Base-by-base conservation (phyloP, 2,888 invertebrate genomes). In the Heteromurus nitidus region DNA sequence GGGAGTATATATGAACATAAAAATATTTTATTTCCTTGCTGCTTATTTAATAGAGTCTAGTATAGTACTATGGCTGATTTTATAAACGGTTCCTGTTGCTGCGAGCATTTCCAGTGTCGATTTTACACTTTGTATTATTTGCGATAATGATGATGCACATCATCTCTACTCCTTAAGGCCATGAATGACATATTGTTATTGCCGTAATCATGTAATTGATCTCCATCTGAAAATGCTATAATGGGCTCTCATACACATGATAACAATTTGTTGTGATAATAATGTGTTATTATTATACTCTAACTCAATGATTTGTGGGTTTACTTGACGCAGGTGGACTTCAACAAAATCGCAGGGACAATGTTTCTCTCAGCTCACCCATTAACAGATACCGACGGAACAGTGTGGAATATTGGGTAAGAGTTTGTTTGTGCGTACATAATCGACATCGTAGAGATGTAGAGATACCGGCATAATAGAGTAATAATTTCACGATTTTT, bases 341-440 rank as follows among this genome's bases (percentile, higher is more conserved):
- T 26, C 44, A 76, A 75, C 80, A 80, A 80, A 80, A 60, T 74
- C 53, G 68, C 72, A 67, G 82, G 82, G 18, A 67, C 82, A 13
- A 85, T 85, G 85, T 82, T 85, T 26, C 47, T 82, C 67, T 81
- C 82, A 60, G 80, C 84, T n/a, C 86, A 86, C 68, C 86, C 86
- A 1, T 44, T 87, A 28, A 83, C 84, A 2, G 86, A 87, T 44
- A 60, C 84, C 16, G 86, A 86, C 50, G 85, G 85, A 36, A 83
- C 70, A 22, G 81, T 81, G 50, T 87, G 86, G 86, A 85, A 86
- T 65, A 82, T 86, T 44, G 86, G 84, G 31, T 84, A 76, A 80
- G 80, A n/a, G n/a, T n/a, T n/a, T n/a, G n/a, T n/a, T n/a, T n/a
- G n/a, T n/a, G n/a, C n/a, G n/a, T n/a, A n/a, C n/a, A n/a, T n/a